Percentiles rank a stretch among this genome's conserved stretches.
These are phyloP conservation scores for Melangyna quadrimaculata DNA, from an alignment of 2,888 invertebrate genomes.

Conservation along the genomic window DNA sequence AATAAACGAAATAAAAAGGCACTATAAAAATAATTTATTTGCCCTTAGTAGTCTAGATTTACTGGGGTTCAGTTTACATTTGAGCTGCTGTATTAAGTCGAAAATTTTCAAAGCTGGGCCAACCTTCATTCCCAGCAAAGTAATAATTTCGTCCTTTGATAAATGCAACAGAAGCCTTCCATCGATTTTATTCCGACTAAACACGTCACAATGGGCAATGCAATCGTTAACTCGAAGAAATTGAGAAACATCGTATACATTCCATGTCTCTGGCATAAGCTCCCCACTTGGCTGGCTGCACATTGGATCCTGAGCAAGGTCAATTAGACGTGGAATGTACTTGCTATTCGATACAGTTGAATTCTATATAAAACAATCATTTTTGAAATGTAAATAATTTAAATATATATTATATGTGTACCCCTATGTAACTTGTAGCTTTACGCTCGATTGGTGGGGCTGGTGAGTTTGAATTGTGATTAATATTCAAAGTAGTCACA, in stretches of 20 bases:
- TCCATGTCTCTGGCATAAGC: slow-evolving; percentile 87
- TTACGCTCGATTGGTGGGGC: slow-evolving; percentile 84
- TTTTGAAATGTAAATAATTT: neutral
- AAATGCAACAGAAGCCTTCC: slow-evolving; percentile 90
- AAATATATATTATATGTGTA: slow-evolving; percentile 75
- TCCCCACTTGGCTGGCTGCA: slow-evolving; percentile 72
- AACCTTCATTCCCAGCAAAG: slow-evolving; percentile 94
- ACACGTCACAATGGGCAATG: slow-evolving; percentile 86
- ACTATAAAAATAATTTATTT: slow-evolving; percentile 86
- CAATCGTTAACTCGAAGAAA: slow-evolving; percentile 95
- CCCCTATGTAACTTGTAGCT: slow-evolving; percentile 85
- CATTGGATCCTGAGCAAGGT: slow-evolving; percentile 73
- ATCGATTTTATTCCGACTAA: slow-evolving; percentile 88
- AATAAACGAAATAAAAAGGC: slow-evolving; percentile 66
- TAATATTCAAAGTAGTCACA: slow-evolving; percentile 73
- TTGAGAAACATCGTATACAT: slow-evolving; percentile 91
- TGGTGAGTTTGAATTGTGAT: slow-evolving; percentile 80
- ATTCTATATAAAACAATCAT: slow-evolving; percentile 76
- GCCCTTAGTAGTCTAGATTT: slow-evolving; percentile 82
- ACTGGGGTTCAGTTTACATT: slow-evolving; percentile 85
- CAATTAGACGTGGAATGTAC: slow-evolving; percentile 83
- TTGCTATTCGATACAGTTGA: slow-evolving; percentile 82
- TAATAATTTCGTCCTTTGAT: slow-evolving; percentile 94
- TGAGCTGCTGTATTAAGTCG: slow-evolving; percentile 95
- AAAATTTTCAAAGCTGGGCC: slow-evolving; percentile 96